Conservation (phyloP, 2,113 vertebrate genomes). For the Dinomys branickii region DNA sequence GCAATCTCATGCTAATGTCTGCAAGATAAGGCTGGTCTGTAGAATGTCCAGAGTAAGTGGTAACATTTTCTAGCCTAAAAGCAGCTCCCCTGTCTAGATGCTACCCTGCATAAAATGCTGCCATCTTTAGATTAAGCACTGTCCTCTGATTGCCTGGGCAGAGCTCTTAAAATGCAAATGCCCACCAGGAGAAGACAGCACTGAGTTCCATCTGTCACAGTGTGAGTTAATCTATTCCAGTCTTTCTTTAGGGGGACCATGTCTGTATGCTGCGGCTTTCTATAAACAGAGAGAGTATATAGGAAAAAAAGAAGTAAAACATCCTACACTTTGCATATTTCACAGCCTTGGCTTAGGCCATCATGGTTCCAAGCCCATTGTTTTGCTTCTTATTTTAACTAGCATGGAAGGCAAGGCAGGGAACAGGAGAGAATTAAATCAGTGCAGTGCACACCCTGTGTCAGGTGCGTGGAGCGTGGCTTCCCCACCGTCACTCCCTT, state of each 20-base stretch:
- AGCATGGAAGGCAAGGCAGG: not conserved
- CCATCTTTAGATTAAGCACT: not conserved
- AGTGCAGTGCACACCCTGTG: no score
- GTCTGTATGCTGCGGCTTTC: not conserved
- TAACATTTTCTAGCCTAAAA: not conserved
- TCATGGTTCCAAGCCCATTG: not conserved
- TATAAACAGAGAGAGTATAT: not conserved
- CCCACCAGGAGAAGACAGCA: not conserved
- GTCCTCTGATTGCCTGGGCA: not conserved
- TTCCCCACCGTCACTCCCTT: not conserved
- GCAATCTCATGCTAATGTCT: not conserved
- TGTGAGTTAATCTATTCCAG: not conserved
- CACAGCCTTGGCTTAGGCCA: not conserved
- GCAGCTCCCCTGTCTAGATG: not conserved
- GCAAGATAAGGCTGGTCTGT: not conserved
- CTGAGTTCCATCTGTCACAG: not conserved
- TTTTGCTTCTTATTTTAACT: not conserved
- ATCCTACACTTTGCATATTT: not conserved
- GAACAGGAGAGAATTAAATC: not conserved
- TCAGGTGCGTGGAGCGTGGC: not conserved
- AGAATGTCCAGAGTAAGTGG: not conserved
- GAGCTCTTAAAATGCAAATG: slow-evolving; percentile 50
- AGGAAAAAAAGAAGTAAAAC: not conserved
- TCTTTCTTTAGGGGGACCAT: not conserved
- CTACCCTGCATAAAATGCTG: not conserved